These are phyloP conservation scores for Sebastes miniatus DNA, from an alignment of 2,797 vertebrate genomes.

Conservation along the genomic window DNA sequence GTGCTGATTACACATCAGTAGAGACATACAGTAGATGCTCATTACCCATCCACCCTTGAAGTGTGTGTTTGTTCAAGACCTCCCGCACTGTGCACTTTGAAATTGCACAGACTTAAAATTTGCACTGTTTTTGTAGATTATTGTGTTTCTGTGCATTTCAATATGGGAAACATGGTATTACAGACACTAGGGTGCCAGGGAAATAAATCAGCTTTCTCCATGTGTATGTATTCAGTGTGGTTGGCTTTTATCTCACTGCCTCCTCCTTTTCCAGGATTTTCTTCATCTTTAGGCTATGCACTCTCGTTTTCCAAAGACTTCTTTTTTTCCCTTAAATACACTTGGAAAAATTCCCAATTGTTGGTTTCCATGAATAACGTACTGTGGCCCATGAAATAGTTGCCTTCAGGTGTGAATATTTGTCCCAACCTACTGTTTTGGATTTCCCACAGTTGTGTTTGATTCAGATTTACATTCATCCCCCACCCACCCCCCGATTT, in stretches of 20 bases:
- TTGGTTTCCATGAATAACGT: neutral
- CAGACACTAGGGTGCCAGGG: neutral
- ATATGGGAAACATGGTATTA: constrained; percentile 21
- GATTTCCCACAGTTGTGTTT: neutral
- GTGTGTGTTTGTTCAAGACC: constrained; percentile 50
- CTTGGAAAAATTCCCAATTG: neutral
- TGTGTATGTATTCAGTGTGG: neutral
- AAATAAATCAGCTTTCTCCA: neutral
- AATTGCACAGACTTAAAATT: neutral
- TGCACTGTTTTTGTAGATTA: neutral
- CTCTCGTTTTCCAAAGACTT: neutral
- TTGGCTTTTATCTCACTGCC: neutral
- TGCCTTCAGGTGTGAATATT: neutral
- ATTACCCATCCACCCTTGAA: constrained; percentile 34
- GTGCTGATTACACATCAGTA: constrained; percentile 36
- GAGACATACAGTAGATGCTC: constrained; percentile 19
- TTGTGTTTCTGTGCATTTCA: constrained; percentile 35
- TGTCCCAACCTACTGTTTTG: neutral
- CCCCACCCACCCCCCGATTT: neutral
- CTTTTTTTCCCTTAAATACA: neutral
- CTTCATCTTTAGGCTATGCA: neutral
- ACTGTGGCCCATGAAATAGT: neutral
- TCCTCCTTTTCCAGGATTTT: neutral
- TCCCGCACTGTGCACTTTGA: constrained; percentile 21
- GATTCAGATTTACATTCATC: constrained; percentile 18